A percentile compares a stretch with the other conserved stretches of the same genome.
Conservation (phyloP, 2,888 invertebrate genomes). For the Acanthosepion esculentum region DNA sequence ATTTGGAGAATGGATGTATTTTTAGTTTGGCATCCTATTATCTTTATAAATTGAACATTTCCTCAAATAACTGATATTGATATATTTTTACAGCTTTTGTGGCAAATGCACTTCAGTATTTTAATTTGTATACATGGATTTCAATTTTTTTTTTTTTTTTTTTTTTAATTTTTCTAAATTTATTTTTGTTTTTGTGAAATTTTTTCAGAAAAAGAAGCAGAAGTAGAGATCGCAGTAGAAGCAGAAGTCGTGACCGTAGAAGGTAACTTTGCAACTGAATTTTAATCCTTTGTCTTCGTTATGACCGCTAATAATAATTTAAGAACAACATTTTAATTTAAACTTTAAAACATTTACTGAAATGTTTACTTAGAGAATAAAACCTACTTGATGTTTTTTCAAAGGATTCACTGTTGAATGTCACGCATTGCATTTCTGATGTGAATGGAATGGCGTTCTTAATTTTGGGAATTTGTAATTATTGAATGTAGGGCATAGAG, state of each 20-base stretch:
- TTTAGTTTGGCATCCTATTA: neutral
- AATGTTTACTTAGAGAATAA: too few species aligned
- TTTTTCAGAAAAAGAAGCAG: constrained; percentile 46
- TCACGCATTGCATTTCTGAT: too few species aligned
- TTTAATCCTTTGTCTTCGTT: too few species aligned
- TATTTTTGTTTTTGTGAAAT: neutral
- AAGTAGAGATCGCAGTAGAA: constrained; percentile 24
- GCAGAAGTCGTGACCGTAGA: constrained; percentile 4
- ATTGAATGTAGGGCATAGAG: neutral
- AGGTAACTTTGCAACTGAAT: neutral
- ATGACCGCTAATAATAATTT: too few species aligned
- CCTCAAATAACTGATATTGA: neutral
- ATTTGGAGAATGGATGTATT: neutral
- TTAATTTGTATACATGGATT: neutral
- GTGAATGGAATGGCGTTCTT: too few species aligned
- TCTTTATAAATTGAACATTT: neutral
- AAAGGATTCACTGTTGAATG: neutral
- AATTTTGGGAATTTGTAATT: neutral
- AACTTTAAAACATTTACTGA: neutral
- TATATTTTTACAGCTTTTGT: neutral
- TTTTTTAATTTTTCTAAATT: neutral
- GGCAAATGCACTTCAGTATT: neutral
- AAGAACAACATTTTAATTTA: neutral
- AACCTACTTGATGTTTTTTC: neutral
- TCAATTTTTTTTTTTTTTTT: neutral